These are phyloP conservation scores for Dendrolimus houi DNA, from an alignment of 2,888 invertebrate species.

Conservation along the genomic window DNA sequence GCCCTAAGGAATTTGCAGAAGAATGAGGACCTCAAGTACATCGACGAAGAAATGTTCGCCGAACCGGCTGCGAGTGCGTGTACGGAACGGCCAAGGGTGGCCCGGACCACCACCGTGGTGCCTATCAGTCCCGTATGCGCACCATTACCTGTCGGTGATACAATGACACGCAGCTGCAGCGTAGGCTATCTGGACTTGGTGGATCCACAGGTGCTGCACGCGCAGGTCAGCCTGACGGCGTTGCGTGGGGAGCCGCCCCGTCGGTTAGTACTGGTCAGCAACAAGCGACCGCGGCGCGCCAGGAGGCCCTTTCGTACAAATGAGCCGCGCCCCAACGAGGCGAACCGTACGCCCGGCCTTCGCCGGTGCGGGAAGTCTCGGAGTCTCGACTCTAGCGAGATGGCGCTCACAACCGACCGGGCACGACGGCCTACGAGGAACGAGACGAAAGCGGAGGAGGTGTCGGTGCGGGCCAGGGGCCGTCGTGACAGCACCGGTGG, in stretches of 20 bases:
- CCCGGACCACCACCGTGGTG: conserved; percentile 77
- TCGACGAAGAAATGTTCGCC: conserved; percentile 80
- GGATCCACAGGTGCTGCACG: conserved; percentile 84
- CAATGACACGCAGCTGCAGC: conserved; percentile 90
- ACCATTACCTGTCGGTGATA: conserved; percentile 68
- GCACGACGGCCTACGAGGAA: conserved; percentile 1
- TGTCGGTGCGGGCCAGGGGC: conserved; percentile 33
- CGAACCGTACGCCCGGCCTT: conserved; percentile 64
- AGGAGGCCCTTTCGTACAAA: conserved; percentile 50
- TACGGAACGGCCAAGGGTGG: conserved; percentile 36
- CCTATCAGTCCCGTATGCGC: conserved; percentile 79
- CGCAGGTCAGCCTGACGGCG: conserved; percentile 83
- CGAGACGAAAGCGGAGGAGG: conserved; percentile 8
- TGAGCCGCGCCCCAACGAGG: conserved; percentile 35
- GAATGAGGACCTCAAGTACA: conserved; percentile 80
- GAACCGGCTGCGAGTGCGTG: conserved; percentile 32
- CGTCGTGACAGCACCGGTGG: conserved; percentile 37
- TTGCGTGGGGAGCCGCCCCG: conserved; percentile 86
- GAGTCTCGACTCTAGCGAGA: conserved; percentile 90
- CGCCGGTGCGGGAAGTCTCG: conserved; percentile 87
- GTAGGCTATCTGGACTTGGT: conserved; percentile 92
- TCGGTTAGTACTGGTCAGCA: conserved; percentile 84
- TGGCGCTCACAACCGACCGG: conserved; percentile 63
- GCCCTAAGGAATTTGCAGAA: conserved; percentile 50
- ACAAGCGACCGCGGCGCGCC: conserved; percentile 41